phyloP scores from a whole-genome alignment of 2,113 vertebrate genomes.

The Hystrix brachyura region DNA sequence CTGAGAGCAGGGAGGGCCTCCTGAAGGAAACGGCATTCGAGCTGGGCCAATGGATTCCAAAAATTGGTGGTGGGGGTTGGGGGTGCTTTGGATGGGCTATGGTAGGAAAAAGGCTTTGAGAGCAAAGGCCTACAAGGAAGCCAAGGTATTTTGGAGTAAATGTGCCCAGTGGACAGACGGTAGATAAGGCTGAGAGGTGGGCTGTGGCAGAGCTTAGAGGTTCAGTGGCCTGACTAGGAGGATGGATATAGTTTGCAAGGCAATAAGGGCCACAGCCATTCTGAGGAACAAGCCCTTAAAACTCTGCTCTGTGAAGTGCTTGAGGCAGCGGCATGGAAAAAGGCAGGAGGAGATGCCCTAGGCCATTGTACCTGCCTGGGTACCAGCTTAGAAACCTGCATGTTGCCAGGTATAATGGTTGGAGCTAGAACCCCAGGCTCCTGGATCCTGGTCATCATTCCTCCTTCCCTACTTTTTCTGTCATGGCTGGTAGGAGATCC shows the following conservation, averaged over 20 bases:
- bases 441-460: neutral
- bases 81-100: neutral
- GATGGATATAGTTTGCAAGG: neutral
- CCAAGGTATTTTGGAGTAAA: neutral
- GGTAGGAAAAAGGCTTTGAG: neutral
- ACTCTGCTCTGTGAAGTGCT: neutral
- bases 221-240: neutral
- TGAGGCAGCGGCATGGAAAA: neutral
- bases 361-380: rapidly evolving
- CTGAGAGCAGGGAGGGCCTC: neutral
- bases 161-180: rapidly evolving
- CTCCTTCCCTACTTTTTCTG: too few species aligned
- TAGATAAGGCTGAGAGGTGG: neutral
- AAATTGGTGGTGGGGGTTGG: neutral
- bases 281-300: neutral
- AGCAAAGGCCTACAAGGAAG: neutral
- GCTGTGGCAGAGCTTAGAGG: neutral
- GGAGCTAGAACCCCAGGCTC: neutral
- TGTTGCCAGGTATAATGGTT: neutral
- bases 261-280: neutral
- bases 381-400: neutral
- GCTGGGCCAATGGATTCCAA: neutral
- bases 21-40: neutral
- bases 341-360: neutral
- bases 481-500: neutral